Base-by-base conservation (phyloP, 1,140 invertebrate genomes). In the Drosophila burlai region DNA sequence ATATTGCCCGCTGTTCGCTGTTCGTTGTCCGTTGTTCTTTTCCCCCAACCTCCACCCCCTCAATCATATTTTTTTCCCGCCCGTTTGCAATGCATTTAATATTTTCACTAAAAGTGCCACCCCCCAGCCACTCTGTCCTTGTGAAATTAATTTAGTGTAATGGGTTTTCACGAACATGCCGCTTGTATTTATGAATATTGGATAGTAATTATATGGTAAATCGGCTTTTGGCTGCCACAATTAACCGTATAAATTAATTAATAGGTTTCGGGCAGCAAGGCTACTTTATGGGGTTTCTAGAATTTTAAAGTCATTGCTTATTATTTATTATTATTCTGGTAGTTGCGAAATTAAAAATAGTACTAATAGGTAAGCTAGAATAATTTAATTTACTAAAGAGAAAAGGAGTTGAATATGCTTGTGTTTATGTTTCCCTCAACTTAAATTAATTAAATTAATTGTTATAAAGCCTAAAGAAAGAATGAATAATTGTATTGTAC, bases 101-200 rank as follows among this genome's bases (percentile, higher is more conserved):
- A 82, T 78, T 82, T 75, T 47, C 46, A 47, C 46, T 60, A 72
- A 66, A 64, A 72, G 49, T 52, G 16, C 13, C 38, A 8, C 21
- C 42, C 40, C 34, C 34, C 10, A 10, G 7, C n/a, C 66, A 29
- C 49, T 47, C 15, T 62, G 50, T 63, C 52, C 42, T 47, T 52
- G 46, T 63, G 71, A 61, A 86, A 80, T 83, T 86, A 86, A 80
- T 81, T 89, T 83, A 67, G 80, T 87, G 80, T 71, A 87, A 89
- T 89, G 72, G 72, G 68, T 74, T 76, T 85, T 46, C 59, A 55
- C 46, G 52, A 62, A 76, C 69, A 60, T 24, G 40, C 16, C n/a
- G 52, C 58, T 59, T 68, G 50, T 65, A 72, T 78, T 84, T 78
- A 75, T 67, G 67, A 85, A 81, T 72, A 73, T 67, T 83, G 72